Evolutionary conservation across 2,888 invertebrate species (phyloP).

Genomic region (Apotomis capreana): DNA sequence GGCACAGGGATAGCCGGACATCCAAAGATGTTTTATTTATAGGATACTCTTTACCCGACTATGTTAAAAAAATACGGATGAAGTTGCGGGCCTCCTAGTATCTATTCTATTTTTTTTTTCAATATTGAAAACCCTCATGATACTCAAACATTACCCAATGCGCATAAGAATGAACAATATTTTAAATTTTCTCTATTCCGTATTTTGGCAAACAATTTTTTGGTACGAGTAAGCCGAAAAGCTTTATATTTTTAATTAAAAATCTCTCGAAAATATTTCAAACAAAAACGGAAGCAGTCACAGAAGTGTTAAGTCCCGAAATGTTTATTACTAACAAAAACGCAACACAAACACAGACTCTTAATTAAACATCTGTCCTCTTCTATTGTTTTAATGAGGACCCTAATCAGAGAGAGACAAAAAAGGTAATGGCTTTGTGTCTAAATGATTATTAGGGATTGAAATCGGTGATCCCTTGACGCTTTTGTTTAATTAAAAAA

Average conservation of each 20-base stretch:
- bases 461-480: slow-evolving; percentile 46
- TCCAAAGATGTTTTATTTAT: too few relatives aligned
- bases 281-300: slow-evolving; percentile 16
- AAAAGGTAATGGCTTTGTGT: slow-evolving; percentile 46
- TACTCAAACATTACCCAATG: too few relatives aligned
- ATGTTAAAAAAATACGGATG: too few relatives aligned
- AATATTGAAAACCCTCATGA: too few relatives aligned
- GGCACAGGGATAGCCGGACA: too few relatives aligned
- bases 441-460: slow-evolving; percentile 54
- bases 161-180: too few relatives aligned
- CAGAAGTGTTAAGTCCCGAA: slow-evolving; percentile 15
- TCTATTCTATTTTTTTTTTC: too few relatives aligned
- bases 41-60: too few relatives aligned
- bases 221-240: neutral
- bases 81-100: too few relatives aligned
- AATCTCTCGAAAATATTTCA: neutral
- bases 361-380: slow-evolving; percentile 51
- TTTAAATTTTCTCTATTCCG: too few relatives aligned
- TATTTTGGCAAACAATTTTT: neutral
- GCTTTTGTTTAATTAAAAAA: slow-evolving; percentile 52
- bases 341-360: slow-evolving; percentile 27
- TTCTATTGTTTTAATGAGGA: slow-evolving; percentile 42
- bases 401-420: slow-evolving; percentile 49
- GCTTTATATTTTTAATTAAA: slow-evolving; percentile 24
- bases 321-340: slow-evolving; percentile 33